These are phyloP conservation scores for Ardeotis arabs DNA, from an alignment of 2,113 vertebrate species.

Conservation along the genomic window DNA sequence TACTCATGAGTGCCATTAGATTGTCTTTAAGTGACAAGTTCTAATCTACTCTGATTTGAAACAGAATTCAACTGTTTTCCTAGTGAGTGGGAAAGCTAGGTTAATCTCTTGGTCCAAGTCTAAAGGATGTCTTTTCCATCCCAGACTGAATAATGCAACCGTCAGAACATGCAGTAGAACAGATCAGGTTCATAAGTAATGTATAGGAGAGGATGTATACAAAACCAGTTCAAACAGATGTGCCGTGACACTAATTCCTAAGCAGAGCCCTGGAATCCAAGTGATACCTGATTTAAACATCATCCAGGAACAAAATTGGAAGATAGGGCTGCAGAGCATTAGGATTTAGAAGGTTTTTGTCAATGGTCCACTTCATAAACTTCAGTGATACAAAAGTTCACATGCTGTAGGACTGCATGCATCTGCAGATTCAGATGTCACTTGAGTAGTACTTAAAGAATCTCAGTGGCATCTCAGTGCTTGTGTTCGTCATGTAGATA, in stretches of 20 bases:
- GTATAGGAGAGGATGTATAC: not conserved
- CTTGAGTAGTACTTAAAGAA: not conserved
- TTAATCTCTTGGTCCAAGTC: not conserved
- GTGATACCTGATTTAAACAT: not conserved
- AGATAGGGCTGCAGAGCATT: not conserved
- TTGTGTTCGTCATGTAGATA: not conserved
- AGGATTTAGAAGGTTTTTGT: not conserved
- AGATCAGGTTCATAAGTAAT: not conserved
- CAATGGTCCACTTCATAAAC: not conserved
- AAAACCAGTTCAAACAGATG: not conserved
- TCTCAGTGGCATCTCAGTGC: not conserved
- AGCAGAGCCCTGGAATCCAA: not conserved
- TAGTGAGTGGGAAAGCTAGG: not conserved
- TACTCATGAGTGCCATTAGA: not conserved
- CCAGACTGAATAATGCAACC: not conserved
- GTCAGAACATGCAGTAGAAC: not conserved
- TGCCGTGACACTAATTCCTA: not conserved
- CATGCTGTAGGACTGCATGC: not conserved
- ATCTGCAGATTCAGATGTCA: not conserved
- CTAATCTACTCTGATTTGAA: not conserved
- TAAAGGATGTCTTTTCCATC: not conserved
- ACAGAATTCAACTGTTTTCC: not conserved
- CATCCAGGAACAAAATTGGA: not conserved
- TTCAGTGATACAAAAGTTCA: not conserved
- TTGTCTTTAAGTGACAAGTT: not conserved